Percentiles rank a stretch among this genome's conserved stretches.
Evolutionary conservation across 2,888 invertebrate species (phyloP).

Genomic region (Machimus atricapillus): DNA sequence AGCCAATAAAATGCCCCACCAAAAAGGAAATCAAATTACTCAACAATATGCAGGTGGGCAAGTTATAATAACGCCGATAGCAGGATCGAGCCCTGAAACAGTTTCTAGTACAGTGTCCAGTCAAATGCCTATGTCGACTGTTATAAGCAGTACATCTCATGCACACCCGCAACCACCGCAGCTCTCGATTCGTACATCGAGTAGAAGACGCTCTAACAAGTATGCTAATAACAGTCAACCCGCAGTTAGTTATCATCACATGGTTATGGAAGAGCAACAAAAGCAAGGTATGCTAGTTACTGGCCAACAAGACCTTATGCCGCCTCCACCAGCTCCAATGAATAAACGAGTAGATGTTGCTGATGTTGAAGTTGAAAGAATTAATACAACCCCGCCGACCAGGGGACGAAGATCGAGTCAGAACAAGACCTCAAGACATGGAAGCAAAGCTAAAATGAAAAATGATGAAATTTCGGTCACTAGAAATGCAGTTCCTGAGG

Average conservation of each 20-base stretch:
- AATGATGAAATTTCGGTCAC: not conserved
- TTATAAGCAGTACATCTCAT: conserved; percentile 50
- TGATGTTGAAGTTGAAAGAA: conserved; percentile 1
- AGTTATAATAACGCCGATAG: conserved; percentile 52
- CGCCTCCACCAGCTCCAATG: not conserved
- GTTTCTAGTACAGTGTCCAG: not conserved
- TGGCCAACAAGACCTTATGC: conserved; percentile 12
- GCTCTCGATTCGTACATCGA: conserved; percentile 46
- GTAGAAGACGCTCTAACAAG: not conserved
- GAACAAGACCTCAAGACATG: not conserved
- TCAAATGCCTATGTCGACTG: conserved; percentile 45
- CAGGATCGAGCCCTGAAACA: conserved; percentile 51
- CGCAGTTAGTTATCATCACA: not conserved
- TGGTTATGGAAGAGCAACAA: not conserved
- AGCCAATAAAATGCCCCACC: not conserved
- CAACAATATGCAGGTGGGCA: conserved; percentile 47
- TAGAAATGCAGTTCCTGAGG: not conserved
- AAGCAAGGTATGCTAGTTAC: not conserved
- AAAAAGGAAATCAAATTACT: conserved; percentile 1
- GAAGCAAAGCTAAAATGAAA: not conserved
- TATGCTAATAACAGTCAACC: not conserved
- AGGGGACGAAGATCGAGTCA: not conserved
- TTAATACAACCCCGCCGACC: not conserved
- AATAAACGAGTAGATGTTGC: not conserved
- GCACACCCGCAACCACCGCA: conserved; percentile 42